Conservation (phyloP, 2,888 invertebrate species). For the Platycheirus albimanus region DNA sequence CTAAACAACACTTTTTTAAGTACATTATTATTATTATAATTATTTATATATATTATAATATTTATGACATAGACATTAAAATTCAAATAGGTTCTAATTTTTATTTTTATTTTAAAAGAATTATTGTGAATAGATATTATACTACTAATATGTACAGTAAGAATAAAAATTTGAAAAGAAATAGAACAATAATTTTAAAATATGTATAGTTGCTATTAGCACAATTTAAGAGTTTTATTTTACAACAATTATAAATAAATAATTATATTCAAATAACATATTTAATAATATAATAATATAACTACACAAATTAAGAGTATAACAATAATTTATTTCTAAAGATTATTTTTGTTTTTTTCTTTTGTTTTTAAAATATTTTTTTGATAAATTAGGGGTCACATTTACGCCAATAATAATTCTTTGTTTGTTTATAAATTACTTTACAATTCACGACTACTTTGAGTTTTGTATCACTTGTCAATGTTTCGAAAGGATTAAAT, state of each 20-base stretch:
- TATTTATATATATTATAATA: conserved; percentile 19
- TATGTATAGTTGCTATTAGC: not conserved
- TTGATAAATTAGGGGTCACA: conserved; percentile 35
- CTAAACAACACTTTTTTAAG: conserved; percentile 64
- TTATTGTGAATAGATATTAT: not conserved
- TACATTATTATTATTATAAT: conserved; percentile 44
- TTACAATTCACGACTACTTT: conserved; percentile 57
- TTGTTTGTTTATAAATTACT: conserved; percentile 16
- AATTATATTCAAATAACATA: conserved; percentile 21
- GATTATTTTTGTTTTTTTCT: conserved; percentile 6
- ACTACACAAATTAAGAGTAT: conserved; percentile 40
- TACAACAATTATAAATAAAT: conserved; percentile 71
- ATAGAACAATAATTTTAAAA: not conserved
- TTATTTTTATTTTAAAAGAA: not conserved
- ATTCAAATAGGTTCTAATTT: not conserved
- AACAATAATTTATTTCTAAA: conserved; percentile 62
- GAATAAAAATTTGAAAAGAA: not conserved
- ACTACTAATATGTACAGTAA: not conserved
- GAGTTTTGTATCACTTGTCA: conserved; percentile 57
- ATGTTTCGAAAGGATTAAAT: conserved; percentile 46
- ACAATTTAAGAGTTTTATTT: conserved; percentile 36
- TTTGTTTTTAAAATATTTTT: conserved; percentile 3
- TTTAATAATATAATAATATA: conserved; percentile 6
- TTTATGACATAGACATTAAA: conserved; percentile 21
- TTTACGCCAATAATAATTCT: conserved; percentile 18